Evolutionary conservation across 2,113 vertebrate species (phyloP).

Genomic region (Lagopus muta): DNA sequence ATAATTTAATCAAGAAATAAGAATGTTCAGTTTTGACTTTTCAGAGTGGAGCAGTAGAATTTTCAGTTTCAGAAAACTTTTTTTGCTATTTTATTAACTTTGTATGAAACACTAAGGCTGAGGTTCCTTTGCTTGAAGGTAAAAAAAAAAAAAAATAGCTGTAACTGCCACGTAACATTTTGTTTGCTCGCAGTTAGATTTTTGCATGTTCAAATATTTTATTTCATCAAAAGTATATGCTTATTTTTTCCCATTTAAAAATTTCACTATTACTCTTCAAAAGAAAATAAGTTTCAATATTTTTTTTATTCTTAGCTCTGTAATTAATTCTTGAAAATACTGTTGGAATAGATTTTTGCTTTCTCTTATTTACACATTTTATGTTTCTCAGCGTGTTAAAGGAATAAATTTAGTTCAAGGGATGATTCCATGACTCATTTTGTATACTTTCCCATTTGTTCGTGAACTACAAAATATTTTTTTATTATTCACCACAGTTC

Average conservation of each 20-base stretch:
- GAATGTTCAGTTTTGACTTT: not conserved
- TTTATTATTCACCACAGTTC: not conserved
- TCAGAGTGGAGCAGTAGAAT: not conserved
- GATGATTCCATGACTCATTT: not conserved
- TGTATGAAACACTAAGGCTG: accelerated
- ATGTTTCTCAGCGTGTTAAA: not conserved
- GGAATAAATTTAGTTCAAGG: not conserved
- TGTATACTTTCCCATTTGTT: not conserved
- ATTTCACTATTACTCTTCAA: not conserved
- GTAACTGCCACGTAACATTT: not conserved
- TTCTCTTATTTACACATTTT: not conserved
- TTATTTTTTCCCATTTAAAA: not conserved
- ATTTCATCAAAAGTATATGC: not conserved
- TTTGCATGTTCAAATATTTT: not conserved
- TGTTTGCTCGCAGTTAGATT: not conserved
- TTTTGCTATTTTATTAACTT: not conserved
- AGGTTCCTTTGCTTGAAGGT: not conserved
- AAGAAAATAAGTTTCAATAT: not conserved
- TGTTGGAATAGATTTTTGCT: not conserved
- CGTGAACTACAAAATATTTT: not conserved
- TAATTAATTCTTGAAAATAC: not conserved
- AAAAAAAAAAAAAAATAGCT: not conserved
- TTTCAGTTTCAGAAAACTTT: not conserved
- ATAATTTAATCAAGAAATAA: not conserved
- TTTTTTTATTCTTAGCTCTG: not conserved